Conservation (phyloP, 2,797 vertebrate species). For the Lepus oiostolus region DNA sequence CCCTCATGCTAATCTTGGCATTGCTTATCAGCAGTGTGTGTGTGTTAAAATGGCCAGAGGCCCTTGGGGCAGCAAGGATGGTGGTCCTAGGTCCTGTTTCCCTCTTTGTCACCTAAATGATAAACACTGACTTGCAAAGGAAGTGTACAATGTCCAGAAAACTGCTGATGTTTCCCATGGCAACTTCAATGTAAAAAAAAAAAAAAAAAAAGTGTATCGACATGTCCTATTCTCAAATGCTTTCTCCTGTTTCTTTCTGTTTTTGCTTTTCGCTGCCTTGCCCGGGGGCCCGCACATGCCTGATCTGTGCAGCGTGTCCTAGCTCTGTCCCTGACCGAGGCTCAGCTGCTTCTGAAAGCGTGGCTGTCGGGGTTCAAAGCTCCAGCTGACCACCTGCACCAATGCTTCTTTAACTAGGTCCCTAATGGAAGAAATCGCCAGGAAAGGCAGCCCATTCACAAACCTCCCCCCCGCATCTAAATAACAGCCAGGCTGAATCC, state of each 20-base stretch:
- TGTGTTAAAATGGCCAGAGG: not conserved
- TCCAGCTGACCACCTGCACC: not conserved
- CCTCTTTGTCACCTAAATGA: not conserved
- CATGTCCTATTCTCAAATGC: not conserved
- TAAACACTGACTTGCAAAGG: not conserved
- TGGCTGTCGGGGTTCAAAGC: not conserved
- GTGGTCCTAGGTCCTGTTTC: accelerated
- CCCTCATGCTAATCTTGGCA: no score
- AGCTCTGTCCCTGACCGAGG: accelerated
- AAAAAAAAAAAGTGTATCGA: not conserved
- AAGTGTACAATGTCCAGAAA: not conserved
- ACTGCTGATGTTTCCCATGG: not conserved
- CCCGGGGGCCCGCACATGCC: accelerated
- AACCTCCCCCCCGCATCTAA: no score
- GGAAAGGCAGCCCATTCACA: not conserved
- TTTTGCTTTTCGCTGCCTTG: not conserved
- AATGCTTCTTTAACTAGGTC: not conserved
- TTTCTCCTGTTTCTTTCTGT: not conserved
- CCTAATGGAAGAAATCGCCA: not conserved
- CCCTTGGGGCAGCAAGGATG: no score
- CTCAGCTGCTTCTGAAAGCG: no score
- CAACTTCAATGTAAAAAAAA: not conserved
- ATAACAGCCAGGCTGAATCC: not conserved
- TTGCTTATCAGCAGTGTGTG: no score
- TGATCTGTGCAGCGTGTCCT: accelerated